A percentile compares a stretch with the other conserved stretches of the same genome.
Conservation (phyloP, 2,113 vertebrate genomes). For the Mormyrus lacerda region DNA sequence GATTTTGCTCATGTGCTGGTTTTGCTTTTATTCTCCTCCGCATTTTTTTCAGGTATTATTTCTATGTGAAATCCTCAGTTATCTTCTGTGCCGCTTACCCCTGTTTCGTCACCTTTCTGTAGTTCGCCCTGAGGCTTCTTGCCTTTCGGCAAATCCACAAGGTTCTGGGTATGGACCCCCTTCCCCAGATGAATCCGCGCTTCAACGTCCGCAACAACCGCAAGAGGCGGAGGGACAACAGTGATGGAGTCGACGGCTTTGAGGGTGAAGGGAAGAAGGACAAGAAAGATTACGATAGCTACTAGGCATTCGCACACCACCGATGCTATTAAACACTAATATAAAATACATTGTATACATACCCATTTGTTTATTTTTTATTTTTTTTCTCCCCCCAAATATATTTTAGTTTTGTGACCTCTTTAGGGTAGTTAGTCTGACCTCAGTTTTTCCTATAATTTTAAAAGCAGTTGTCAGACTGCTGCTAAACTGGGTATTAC, state of each 20-base stretch:
- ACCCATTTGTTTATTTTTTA: neutral
- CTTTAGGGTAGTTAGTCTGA: conserved; percentile 24
- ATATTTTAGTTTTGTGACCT: conserved; percentile 11
- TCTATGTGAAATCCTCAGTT: neutral
- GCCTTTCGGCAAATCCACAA: conserved; percentile 92
- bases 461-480: conserved; percentile 15
- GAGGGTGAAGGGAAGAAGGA: conserved; percentile 98
- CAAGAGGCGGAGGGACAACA: conserved; percentile 89
- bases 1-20: neutral
- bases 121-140: conserved; percentile 84
- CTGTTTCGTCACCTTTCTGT: neutral
- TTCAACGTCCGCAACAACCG: conserved; percentile 89
- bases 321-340: neutral
- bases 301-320: conserved; percentile 52
- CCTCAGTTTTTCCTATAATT: neutral
- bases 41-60: neutral
- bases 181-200: conserved; percentile 87
- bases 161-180: conserved; percentile 83
- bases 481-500: conserved; percentile 29
- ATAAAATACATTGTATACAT: conserved; percentile 6
- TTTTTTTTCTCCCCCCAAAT: neutral
- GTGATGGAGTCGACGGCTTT: conserved; percentile 87
- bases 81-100: neutral
- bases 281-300: conserved; percentile 94
- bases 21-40: neutral